phyloP scores from a whole-genome alignment of 2,888 invertebrate genomes.

The Amphipoea lucens region DNA sequence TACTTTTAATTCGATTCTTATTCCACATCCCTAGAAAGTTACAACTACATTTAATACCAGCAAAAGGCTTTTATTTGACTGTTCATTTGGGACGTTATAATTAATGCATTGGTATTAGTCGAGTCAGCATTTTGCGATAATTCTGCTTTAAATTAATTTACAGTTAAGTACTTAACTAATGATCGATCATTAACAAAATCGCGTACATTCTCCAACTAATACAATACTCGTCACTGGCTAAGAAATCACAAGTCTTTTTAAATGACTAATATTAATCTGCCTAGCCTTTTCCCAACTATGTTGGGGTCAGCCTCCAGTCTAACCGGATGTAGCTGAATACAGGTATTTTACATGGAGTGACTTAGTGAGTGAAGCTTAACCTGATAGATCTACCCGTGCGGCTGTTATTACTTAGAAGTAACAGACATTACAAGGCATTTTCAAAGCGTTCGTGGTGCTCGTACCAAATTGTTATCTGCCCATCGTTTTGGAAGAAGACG shows the following conservation, averaged over 20 bases:
- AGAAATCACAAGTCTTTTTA: background rate
- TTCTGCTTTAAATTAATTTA: conserved; percentile 34
- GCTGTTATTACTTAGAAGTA: no score
- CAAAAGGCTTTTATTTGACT: conserved; percentile 45
- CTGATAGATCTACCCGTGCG: no score
- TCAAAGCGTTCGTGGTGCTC: no score
- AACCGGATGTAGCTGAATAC: no score
- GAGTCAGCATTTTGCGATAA: conserved; percentile 20
- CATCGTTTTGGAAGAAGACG: no score
- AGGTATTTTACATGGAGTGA: no score
- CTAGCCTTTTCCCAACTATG: no score
- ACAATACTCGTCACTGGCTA: background rate
- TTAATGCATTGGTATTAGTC: conserved; percentile 38
- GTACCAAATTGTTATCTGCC: no score
- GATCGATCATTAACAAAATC: conserved; percentile 8
- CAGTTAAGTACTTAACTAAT: conserved; percentile 14
- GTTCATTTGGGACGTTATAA: conserved; percentile 50
- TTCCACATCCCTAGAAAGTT: conserved; percentile 27
- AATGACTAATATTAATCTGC: background rate
- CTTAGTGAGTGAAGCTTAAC: no score
- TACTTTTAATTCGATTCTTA: background rate
- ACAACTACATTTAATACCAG: conserved; percentile 41
- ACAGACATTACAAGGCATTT: background rate
- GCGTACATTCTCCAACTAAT: no score
- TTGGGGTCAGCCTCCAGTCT: no score